Base-by-base conservation (phyloP, 2,797 vertebrate genomes). In the Myotis myotis region DNA sequence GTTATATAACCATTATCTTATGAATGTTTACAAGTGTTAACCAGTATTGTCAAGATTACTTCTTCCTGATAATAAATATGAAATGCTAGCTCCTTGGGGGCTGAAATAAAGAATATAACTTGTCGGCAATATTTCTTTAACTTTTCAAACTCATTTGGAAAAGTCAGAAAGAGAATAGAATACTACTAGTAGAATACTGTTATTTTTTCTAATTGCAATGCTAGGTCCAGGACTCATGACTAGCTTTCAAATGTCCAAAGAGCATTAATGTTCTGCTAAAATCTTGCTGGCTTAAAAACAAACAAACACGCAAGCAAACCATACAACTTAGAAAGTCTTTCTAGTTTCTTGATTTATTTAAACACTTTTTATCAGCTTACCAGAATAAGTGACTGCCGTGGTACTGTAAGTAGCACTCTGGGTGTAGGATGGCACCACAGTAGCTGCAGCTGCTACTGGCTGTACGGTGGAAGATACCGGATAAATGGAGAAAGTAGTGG, bases 321-420 rank as follows among this genome's bases (percentile, higher is more conserved):
- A 49, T 2, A 81, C 6, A 86, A 41, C 23, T 62, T 85, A 88
- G 1, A 62, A 66, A 47, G 22, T 33, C 33, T 75, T 36, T 79
- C n/a, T 30, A 72, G 87, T 94, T 75, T 76, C 17, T 70, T 95
- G 57, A 79, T 44, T 89, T 51, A 84, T 70, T 86, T 91, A 91
- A 91, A 94, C 49, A 95, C 8, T 36, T 23, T 47, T 80, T 57
- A 88, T 79, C 33, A 89, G 70, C 98, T 99, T 98, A 99, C 99
- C 99, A 78, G 99, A 99, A 94, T 99, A 99, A 53, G 99, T 99
- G 97, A 99, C 99, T 0, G 99, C 99, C 33, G 99, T 99, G 70
- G 99, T 99, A 98, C 99, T 99, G 81, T 99, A 99, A 0, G 99
- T 99, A 11, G 99, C 99, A 97, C 99, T 99, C 97, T 99, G 99